These are phyloP conservation scores for Leptinotarsa texana DNA, from an alignment of 1,140 invertebrate genomes.

Conservation along the genomic window DNA sequence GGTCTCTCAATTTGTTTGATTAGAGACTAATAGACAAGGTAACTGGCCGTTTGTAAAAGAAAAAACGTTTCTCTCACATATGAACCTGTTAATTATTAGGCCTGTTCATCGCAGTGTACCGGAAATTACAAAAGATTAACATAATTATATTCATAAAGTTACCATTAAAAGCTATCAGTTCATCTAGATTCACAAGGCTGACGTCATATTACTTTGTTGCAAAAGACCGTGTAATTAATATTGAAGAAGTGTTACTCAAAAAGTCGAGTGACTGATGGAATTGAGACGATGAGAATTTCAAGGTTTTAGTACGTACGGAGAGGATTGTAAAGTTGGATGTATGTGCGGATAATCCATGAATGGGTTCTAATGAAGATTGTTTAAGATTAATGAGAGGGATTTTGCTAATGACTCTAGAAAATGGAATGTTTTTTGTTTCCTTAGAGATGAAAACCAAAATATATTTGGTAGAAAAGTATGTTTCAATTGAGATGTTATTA, in stretches of 20 bases:
- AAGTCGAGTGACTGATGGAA: background rate
- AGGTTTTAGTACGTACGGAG: background rate
- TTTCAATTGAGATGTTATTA: no score
- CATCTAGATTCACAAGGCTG: slow-evolving; percentile 7
- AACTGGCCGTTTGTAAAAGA: background rate
- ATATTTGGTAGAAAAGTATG: no score
- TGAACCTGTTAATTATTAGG: background rate
- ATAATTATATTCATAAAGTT: slow-evolving; percentile 3
- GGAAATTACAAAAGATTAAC: slow-evolving; percentile 8
- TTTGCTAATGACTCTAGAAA: no score
- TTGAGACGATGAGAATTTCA: background rate
- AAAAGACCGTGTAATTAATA: slow-evolving; percentile 2
- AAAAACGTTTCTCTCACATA: background rate
- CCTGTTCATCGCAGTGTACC: background rate
- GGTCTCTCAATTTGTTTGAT: background rate
- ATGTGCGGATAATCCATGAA: no score
- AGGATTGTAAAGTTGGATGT: no score
- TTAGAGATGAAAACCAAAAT: no score
- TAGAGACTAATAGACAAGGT: background rate
- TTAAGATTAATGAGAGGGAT: no score
- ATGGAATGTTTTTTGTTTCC: no score
- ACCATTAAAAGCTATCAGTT: background rate
- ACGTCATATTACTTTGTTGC: slow-evolving; percentile 5
- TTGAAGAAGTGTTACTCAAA: slow-evolving; percentile 2
- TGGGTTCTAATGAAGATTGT: no score